Evolutionary conservation across 2,888 invertebrate species (phyloP), one percentile per base, ranked within the genome.

Genomic region (Lasioglossum calceatum): DNA sequence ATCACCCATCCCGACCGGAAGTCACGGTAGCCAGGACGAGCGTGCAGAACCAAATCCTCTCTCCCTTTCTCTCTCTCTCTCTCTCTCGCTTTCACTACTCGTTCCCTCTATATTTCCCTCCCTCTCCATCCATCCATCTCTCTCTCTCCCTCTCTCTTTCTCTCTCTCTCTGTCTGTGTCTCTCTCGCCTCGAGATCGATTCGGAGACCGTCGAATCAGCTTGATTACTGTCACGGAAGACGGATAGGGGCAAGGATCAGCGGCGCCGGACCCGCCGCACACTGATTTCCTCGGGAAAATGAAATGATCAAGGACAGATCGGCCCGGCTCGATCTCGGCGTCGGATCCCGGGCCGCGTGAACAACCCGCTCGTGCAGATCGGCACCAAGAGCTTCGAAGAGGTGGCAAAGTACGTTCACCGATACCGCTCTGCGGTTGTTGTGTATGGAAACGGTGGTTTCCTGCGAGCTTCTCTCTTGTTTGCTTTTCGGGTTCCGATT

Each of bases 221-320:
- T 71, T n/a, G 84, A 84, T 84, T 84, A 44, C 64, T 64, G 32
- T 78, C 77, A 82, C 74, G 77, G 77, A 64, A 79, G 75, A 32
- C 50, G 87, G 70, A 78, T 87, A 78, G 27, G 44, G 19, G n/a
- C 39, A 10, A 42, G 50, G 32, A 67, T 67, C 32, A 67, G 32
- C 64, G 64, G 64, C 64, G 64, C 7, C 14, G 36, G 72, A 32
- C 44, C 36, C 23, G n/a, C 27, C 67, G 42, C 7, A 27, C 67
- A 32, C 61, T 76, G 78, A 87, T 64, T 78, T 78, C 71, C 58
- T 32, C 32, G 32, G 19, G 32, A 67, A 36, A 67, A 67, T 67
- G 32, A 67, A 67, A 67, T 67, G 32, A 74, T 12, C 32, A n/a
- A 72, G 72, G n/a, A 44, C 39, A 23, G 44, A 72, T 39, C 42